These are phyloP conservation scores for Amazona finschi DNA, from an alignment of 2,797 vertebrate species.

Conservation along the genomic window DNA sequence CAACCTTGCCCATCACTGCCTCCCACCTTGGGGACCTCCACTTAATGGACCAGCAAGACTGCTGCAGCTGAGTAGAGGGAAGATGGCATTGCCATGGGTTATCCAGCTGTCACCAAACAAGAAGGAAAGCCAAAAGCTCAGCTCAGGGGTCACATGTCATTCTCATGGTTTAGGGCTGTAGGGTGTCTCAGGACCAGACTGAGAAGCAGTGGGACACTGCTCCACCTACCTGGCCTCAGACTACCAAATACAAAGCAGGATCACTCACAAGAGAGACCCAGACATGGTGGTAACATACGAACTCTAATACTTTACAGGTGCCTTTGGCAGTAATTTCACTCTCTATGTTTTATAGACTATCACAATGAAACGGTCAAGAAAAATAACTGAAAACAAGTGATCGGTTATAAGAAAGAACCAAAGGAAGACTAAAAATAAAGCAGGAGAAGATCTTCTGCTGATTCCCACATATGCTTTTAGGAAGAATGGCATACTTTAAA, in stretches of 20 bases:
- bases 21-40: rapidly evolving
- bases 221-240: not conserved
- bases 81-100: not conserved
- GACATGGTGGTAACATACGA: rapidly evolving
- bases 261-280: too few relatives aligned
- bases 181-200: rapidly evolving
- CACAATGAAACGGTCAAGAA: not conserved
- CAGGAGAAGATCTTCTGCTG: not conserved
- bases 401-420: not conserved
- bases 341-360: not conserved
- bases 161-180: rapidly evolving
- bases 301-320: rapidly evolving
- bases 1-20: not conserved
- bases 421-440: not conserved
- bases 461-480: not conserved
- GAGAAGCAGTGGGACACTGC: not conserved
- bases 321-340: not conserved
- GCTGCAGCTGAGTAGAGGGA: not conserved
- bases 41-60: rapidly evolving
- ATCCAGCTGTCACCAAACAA: not conserved
- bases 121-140: not conserved
- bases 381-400: not conserved
- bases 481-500: not conserved
- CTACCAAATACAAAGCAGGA: not conserved
- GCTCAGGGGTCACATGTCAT: not conserved